Conservation (phyloP, 2,113 vertebrate genomes). For the Thalassarche chlororhynchos region DNA sequence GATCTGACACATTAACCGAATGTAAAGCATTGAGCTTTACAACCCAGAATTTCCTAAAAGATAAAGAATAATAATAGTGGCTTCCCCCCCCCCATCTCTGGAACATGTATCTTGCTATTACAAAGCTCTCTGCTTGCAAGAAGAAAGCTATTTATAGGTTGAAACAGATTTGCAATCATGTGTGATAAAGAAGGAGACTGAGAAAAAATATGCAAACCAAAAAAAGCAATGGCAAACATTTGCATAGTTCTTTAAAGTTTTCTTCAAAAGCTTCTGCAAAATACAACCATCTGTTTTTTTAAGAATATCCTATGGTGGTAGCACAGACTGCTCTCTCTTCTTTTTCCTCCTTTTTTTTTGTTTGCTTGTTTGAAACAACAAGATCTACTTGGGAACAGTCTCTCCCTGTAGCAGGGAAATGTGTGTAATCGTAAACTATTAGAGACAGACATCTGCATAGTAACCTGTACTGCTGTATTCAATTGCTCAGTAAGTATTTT, state of each 20-base stretch:
- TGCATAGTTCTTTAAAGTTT: slow-evolving; percentile 71
- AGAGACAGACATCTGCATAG: slow-evolving; percentile 55
- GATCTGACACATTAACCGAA: background rate
- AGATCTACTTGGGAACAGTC: background rate
- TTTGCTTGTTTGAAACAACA: background rate
- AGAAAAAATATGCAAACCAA: slow-evolving; percentile 58
- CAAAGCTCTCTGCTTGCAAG: slow-evolving; percentile 25
- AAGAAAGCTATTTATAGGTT: slow-evolving; percentile 49
- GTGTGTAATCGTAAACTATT: slow-evolving; percentile 34
- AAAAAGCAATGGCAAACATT: slow-evolving; percentile 63
- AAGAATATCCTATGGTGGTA: slow-evolving; percentile 16
- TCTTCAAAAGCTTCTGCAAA: slow-evolving; percentile 36
- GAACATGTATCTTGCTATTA: slow-evolving; percentile 9
- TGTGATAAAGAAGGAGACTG: slow-evolving; percentile 50
- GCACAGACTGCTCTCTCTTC: background rate
- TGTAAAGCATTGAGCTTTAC: background rate
- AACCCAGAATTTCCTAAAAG: background rate
- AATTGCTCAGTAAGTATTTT: slow-evolving; percentile 43
- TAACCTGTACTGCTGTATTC: slow-evolving; percentile 44
- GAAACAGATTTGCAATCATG: slow-evolving; percentile 62
- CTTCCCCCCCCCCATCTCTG: background rate
- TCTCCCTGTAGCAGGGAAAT: slow-evolving; percentile 2
- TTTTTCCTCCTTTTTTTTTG: background rate
- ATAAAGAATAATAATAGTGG: background rate
- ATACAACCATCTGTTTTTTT: slow-evolving; percentile 31